Base-by-base conservation (phyloP, 2,888 invertebrate species). In the Cecidostiba fungosa region DNA sequence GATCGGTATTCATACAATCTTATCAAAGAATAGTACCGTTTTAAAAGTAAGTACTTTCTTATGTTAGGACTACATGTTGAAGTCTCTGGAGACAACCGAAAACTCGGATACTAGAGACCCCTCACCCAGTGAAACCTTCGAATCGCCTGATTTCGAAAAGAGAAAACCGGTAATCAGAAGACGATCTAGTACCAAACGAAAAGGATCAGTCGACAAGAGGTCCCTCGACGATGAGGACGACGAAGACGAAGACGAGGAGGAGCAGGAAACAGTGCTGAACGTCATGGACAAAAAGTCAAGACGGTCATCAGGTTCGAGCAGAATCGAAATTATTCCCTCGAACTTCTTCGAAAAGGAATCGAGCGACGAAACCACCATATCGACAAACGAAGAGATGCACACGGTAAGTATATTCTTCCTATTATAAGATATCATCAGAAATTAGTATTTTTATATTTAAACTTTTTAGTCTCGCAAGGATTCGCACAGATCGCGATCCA, bases 301-400 rank as follows among this genome's bases (percentile, higher is more conserved):
- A n/a, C 19, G 50, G 14, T 85, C 87, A 8, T 86, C 85, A 0
- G 54, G 77, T 32, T 85, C 86, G 12, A 86, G 86, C 16, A 85
- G 80, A 47, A 43, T 82, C 14, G 85, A 86, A 8, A 77, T 82
- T 0, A 82, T 86, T 10, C 85, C 87, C 0, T 43, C 70, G 1
- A 86, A 82, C 59, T 86, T 84, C 14, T 86, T 85, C 19, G 26
- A 72, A 3, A 77, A 39, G n/a, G 39, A 77, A 26, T 89, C 86
- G 23, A 88, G 86, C 39, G 88, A 88, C 43, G 89, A 89, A 16
- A 88, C 89, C 12, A 87, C 88, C 1, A 73, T 88, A 59, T 88
- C 89, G 6, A 86, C 87, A 0, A 87, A 86, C 66, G 88, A 86
- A 36, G 88, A 88, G 1, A 88, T 86, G 86, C 72, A 81, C 19